Evolutionary conservation across 2,113 vertebrate species (phyloP).

Genomic region (Calyptommatus sinebrachiatus): DNA sequence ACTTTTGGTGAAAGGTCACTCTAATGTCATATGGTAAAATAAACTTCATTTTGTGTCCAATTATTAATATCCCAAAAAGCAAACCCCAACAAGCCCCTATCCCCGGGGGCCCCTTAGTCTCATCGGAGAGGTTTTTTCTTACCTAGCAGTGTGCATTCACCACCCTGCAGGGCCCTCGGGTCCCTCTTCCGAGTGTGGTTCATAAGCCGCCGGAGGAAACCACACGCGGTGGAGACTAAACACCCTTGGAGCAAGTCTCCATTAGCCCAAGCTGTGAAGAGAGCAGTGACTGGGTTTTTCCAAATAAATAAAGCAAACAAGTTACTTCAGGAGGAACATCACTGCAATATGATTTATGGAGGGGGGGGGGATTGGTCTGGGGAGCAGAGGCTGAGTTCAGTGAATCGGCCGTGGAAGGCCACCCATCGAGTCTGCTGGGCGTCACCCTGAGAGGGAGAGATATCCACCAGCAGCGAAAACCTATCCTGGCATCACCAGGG

Average conservation of each 20-base stretch:
- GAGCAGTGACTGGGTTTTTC: conserved; percentile 74
- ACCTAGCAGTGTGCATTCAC: conserved; percentile 66
- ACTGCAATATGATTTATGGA: conserved; percentile 76
- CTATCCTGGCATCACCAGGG: conserved; percentile 38
- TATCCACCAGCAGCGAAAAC: conserved; percentile 33
- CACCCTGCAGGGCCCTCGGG: conserved; percentile 51
- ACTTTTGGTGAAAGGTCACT: too few relatives aligned
- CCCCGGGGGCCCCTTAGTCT: conserved; percentile 45
- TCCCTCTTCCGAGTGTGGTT: conserved; percentile 62
- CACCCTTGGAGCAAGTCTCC: conserved; percentile 69
- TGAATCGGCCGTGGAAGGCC: conserved; percentile 66
- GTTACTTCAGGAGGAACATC: conserved; percentile 72
- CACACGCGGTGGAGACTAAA: conserved; percentile 68
- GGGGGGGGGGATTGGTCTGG: conserved; percentile 49
- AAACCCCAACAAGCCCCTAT: conserved; percentile 45
- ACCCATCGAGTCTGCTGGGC: conserved; percentile 54
- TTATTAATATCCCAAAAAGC: too few relatives aligned
- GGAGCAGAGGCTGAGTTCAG: conserved; percentile 57
- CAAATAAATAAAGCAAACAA: conserved; percentile 80
- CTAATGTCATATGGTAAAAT: too few relatives aligned
- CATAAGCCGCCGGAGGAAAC: conserved; percentile 68
- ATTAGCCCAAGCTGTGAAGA: conserved; percentile 61
- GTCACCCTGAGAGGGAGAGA: conserved; percentile 22
- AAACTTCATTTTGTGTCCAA: too few relatives aligned
- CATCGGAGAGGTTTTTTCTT: conserved; percentile 44